Evolutionary conservation across 2,888 invertebrate genomes (phyloP).

Genomic region (Orthosia gracilis): DNA sequence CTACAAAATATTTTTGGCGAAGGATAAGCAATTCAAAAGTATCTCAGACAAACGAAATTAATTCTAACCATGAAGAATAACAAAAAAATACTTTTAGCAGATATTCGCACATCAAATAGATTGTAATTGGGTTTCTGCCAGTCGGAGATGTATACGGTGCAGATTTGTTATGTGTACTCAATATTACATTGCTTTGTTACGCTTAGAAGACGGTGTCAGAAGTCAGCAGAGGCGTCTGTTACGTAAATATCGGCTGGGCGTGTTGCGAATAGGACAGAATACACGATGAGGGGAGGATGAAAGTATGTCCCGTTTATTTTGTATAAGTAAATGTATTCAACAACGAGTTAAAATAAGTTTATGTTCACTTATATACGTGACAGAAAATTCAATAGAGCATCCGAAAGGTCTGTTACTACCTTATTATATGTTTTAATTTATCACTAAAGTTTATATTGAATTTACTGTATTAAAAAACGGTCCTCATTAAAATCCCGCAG

Average conservation of each 20-base stretch:
- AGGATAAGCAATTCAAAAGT: constrained; percentile 1
- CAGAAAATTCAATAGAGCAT: constrained; percentile 63
- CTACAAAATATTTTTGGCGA: neutral
- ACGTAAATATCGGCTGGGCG: constrained; percentile 89
- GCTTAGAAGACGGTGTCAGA: constrained; percentile 83
- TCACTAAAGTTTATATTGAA: constrained; percentile 48
- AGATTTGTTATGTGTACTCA: constrained; percentile 79
- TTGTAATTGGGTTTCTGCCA: constrained; percentile 75
- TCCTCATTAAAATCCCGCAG: constrained; percentile 69
- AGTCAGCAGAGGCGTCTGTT: constrained; percentile 87
- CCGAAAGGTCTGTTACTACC: constrained; percentile 36
- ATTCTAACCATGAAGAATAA: constrained; percentile 12
- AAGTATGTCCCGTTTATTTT: constrained; percentile 82
- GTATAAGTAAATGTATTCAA: constrained; percentile 82
- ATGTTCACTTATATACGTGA: constrained; percentile 75
- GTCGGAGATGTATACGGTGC: constrained; percentile 71
- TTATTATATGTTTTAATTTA: constrained; percentile 37
- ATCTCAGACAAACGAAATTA: constrained; percentile 22
- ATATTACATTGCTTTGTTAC: constrained; percentile 78
- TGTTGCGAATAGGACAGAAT: constrained; percentile 89
- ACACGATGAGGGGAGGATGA: constrained; percentile 86
- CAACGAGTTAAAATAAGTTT: constrained; percentile 82
- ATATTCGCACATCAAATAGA: constrained; percentile 63
- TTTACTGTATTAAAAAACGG: constrained; percentile 64
- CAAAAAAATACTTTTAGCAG: constrained; percentile 44